These are phyloP conservation scores for Rhabdophis nuchalis DNA, from an alignment of 2,797 vertebrate genomes.

Conservation along the genomic window DNA sequence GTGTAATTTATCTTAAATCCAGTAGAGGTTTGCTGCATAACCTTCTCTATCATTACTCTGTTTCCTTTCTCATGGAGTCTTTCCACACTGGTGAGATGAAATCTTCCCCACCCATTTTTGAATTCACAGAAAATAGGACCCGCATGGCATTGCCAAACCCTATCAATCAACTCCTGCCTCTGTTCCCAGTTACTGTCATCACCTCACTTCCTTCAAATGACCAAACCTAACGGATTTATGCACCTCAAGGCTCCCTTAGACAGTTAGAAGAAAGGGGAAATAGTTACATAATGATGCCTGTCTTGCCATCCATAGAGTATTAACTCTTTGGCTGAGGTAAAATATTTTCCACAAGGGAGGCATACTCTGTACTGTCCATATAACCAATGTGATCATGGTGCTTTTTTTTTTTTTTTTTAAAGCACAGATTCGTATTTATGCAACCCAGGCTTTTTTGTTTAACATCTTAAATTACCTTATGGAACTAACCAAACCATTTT, in stretches of 20 bases:
- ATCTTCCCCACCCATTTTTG: not conserved
- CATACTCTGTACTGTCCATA: not conserved
- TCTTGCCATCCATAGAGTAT: not conserved
- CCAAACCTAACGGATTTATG: not conserved
- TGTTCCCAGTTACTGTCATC: not conserved
- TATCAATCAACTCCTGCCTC: not conserved
- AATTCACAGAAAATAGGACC: not conserved
- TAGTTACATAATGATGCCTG: not conserved
- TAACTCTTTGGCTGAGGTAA: not conserved
- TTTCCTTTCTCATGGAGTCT: not conserved
- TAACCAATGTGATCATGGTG: not conserved
- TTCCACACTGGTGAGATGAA: not conserved
- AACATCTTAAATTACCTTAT: not conserved
- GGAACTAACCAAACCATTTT: not conserved
- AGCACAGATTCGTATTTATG: not conserved
- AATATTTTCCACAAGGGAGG: not conserved
- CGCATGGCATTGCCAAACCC: not conserved
- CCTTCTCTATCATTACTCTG: not conserved
- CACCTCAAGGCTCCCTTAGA: not conserved
- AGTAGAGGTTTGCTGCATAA: not conserved
- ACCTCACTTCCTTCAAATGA: not conserved
- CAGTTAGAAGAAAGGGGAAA: not conserved
- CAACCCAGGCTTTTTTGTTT: not conserved
- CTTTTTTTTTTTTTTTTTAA: not conserved
- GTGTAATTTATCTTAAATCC: not conserved